These are phyloP conservation scores for Dromas ardeola DNA, from an alignment of 2,113 vertebrate species.

Conservation along the genomic window DNA sequence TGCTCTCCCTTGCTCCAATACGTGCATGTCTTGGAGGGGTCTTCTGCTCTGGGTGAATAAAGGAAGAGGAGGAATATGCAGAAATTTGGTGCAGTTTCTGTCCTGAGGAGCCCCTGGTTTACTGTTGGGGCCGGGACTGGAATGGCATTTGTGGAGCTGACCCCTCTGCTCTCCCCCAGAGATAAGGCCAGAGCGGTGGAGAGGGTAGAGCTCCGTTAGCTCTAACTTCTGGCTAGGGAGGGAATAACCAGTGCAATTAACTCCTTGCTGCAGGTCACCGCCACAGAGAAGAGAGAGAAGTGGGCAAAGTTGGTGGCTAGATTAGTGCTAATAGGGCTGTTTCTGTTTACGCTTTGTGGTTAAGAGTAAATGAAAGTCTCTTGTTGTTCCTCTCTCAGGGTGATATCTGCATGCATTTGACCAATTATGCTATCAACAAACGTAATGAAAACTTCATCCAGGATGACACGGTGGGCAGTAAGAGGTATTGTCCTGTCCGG, in stretches of 20 bases:
- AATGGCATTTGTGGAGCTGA: background rate
- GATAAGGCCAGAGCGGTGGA: background rate
- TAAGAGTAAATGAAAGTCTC: background rate
- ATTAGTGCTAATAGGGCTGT: background rate
- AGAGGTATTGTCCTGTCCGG: constrained; percentile 71
- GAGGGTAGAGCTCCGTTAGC: background rate
- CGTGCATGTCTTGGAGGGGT: accelerated
- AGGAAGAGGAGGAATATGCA: background rate
- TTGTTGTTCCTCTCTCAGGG: constrained; percentile 50
- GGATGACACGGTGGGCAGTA: constrained; percentile 74
- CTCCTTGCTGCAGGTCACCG: background rate
- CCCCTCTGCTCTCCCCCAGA: background rate
- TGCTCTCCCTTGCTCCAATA: accelerated
- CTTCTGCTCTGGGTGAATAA: background rate
- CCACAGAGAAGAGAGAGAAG: no score
- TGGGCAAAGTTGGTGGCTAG: background rate
- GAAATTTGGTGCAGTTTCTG: background rate
- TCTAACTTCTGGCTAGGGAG: background rate
- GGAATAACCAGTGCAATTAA: background rate
- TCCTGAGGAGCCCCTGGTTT: background rate
- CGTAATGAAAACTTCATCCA: constrained; percentile 75
- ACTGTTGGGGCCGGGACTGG: no score
- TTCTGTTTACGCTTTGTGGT: background rate
- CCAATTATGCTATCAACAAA: constrained; percentile 84
- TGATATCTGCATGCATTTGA: constrained; percentile 81